Conservation (phyloP, 2,888 invertebrate species). For the Reticulitermes lucifugus region DNA sequence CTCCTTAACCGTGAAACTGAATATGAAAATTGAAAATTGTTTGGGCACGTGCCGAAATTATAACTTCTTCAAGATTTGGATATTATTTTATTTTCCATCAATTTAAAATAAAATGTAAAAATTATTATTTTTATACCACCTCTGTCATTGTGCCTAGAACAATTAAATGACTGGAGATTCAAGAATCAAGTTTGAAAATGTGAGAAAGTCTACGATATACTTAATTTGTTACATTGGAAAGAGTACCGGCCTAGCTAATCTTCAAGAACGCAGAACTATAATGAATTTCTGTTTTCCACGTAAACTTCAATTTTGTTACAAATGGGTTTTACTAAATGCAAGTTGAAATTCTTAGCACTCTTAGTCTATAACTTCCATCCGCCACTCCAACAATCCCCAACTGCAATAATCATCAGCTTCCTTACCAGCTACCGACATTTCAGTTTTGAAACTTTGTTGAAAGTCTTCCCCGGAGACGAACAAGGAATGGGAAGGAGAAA, state of each 20-base stretch:
- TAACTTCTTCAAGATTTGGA: no score
- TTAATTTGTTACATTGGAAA: not conserved
- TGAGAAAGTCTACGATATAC: not conserved
- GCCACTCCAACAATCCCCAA: constrained; percentile 25
- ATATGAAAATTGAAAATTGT: no score
- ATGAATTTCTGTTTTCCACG: not conserved
- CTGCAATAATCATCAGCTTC: constrained; percentile 41
- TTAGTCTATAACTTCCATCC: constrained; percentile 13
- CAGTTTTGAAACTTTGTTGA: constrained; percentile 38
- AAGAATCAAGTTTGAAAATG: not conserved
- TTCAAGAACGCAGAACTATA: not conserved
- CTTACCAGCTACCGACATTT: constrained; percentile 38
- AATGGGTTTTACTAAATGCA: constrained; percentile 6
- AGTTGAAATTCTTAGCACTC: constrained; percentile 18
- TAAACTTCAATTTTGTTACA: constrained; percentile 16
- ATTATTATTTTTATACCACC: no score
- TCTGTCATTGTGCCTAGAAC: no score
- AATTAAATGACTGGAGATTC: not conserved
- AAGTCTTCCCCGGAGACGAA: constrained; percentile 41
- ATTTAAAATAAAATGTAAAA: no score
- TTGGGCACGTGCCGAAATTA: no score
- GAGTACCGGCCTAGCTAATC: not conserved
- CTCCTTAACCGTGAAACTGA: no score
- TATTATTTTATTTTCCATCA: no score
- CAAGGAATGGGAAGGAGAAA: constrained; percentile 24